A percentile compares a stretch with the other conserved stretches of the same genome.
phyloP scores from a whole-genome alignment of 2,113 vertebrate species.

The Aepyceros melampus region DNA sequence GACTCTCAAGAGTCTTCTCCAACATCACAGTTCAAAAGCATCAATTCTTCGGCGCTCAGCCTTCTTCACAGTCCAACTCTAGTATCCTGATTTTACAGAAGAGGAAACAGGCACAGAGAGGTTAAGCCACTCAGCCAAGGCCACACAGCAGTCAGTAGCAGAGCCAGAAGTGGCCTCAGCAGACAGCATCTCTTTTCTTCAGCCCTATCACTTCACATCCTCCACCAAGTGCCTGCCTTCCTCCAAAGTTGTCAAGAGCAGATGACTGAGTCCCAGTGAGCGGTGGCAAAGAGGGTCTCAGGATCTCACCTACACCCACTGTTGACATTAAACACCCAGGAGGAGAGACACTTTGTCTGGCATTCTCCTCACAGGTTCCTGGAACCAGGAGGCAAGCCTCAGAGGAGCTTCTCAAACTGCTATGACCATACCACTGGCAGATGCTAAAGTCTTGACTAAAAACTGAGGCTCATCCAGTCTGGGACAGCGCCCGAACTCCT shows the following conservation, averaged over 20 bases:
- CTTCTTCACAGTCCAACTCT: no score
- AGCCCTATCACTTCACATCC: rapidly evolving
- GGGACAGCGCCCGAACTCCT: not conserved
- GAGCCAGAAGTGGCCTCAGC: not conserved
- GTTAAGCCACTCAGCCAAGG: not conserved
- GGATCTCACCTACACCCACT: not conserved
- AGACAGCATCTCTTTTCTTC: not conserved
- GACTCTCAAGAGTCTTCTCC: no score
- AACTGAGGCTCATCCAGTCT: not conserved
- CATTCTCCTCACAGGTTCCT: not conserved
- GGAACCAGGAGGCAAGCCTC: not conserved
- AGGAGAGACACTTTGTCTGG: not conserved
- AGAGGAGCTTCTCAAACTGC: not conserved
- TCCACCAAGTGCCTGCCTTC: not conserved
- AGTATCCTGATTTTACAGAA: not conserved
- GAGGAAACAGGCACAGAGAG: not conserved
- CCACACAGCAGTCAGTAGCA: not conserved
- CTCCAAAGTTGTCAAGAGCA: not conserved
- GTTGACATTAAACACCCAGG: not conserved
- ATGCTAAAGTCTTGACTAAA: not conserved
- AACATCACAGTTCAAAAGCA: no score
- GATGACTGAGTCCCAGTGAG: not conserved
- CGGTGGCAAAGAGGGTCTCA: not conserved
- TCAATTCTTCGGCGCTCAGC: no score
- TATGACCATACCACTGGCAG: not conserved